Percentiles rank a stretch among this genome's conserved stretches.
Conservation (phyloP, 1,140 invertebrate species). For the Plectrocnemia conspersa region DNA sequence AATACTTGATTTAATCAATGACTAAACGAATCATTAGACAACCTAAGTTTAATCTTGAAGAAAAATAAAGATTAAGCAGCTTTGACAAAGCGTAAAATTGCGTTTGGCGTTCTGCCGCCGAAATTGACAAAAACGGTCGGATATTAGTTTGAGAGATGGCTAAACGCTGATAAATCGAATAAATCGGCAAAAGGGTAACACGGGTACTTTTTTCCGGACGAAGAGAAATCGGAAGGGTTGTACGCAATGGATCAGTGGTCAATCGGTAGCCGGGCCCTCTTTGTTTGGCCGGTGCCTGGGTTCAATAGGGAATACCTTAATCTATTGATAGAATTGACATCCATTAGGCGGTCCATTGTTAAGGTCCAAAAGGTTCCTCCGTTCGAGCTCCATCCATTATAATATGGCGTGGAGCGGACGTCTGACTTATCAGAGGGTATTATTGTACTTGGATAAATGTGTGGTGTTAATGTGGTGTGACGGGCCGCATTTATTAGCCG, state of each 20-base stretch:
- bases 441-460: constrained; percentile 11
- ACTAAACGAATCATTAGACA: too few relatives aligned
- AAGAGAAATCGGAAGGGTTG: too few relatives aligned
- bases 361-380: constrained; percentile 9
- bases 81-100: too few relatives aligned
- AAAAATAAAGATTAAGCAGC: too few relatives aligned
- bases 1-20: too few relatives aligned
- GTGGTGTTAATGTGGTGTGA: constrained; percentile 13
- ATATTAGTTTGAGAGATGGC: too few relatives aligned
- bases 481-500: constrained; percentile 8
- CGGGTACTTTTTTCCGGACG: too few relatives aligned
- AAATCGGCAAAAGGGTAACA: too few relatives aligned
- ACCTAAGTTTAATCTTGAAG: too few relatives aligned
- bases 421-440: constrained; percentile 13
- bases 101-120: too few relatives aligned
- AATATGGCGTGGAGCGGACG: background rate
- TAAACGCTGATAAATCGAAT: too few relatives aligned
- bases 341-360: constrained; percentile 15
- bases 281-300: constrained; percentile 12
- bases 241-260: constrained; percentile 13
- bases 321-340: constrained; percentile 23
- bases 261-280: constrained; percentile 7
- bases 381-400: constrained; percentile 13
- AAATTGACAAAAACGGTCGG: too few relatives aligned
- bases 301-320: constrained; percentile 19